Evolutionary conservation across 2,888 invertebrate genomes (phyloP).

Genomic region (Cabera pusaria): DNA sequence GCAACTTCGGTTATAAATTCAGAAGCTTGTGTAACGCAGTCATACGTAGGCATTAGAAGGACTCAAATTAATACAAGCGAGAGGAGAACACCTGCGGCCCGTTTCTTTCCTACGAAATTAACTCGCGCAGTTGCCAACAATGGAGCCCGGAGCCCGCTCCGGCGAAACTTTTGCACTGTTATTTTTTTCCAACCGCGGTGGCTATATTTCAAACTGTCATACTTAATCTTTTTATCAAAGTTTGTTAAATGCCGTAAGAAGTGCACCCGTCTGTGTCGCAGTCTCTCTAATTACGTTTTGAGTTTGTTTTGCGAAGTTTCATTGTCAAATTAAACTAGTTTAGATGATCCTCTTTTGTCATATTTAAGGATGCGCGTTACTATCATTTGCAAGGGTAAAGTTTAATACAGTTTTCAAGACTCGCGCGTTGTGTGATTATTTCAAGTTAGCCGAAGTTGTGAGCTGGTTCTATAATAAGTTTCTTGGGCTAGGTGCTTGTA

Average conservation of each 20-base stretch:
- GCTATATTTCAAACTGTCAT: slow-evolving; percentile 84
- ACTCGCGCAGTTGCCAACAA: slow-evolving; percentile 74
- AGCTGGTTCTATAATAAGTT: too few species aligned
- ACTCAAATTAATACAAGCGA: slow-evolving; percentile 76
- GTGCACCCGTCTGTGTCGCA: slow-evolving; percentile 71
- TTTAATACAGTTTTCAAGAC: slow-evolving; percentile 16
- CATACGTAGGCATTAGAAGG: slow-evolving; percentile 76
- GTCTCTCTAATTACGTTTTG: slow-evolving; percentile 74
- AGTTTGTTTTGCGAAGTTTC: slow-evolving; percentile 53
- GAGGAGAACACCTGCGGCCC: slow-evolving; percentile 66
- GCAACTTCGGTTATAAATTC: slow-evolving; percentile 70
- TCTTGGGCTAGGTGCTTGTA: too few species aligned
- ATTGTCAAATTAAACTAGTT: slow-evolving; percentile 56
- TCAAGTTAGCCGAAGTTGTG: too few species aligned
- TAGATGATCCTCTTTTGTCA: slow-evolving; percentile 39
- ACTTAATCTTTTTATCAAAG: slow-evolving; percentile 84
- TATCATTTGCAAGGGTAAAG: slow-evolving; percentile 13
- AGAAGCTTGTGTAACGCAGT: slow-evolving; percentile 65
- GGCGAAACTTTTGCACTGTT: slow-evolving; percentile 70
- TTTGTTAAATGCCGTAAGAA: slow-evolving; percentile 78
- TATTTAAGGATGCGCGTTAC: slow-evolving; percentile 19
- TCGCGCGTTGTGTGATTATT: too few species aligned
- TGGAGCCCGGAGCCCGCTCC: slow-evolving; percentile 53
- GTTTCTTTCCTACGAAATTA: slow-evolving; percentile 77
- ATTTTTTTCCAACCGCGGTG: slow-evolving; percentile 71